Evolutionary conservation across 2,797 vertebrate genomes (phyloP).

Genomic region (Gouania willdenowi): DNA sequence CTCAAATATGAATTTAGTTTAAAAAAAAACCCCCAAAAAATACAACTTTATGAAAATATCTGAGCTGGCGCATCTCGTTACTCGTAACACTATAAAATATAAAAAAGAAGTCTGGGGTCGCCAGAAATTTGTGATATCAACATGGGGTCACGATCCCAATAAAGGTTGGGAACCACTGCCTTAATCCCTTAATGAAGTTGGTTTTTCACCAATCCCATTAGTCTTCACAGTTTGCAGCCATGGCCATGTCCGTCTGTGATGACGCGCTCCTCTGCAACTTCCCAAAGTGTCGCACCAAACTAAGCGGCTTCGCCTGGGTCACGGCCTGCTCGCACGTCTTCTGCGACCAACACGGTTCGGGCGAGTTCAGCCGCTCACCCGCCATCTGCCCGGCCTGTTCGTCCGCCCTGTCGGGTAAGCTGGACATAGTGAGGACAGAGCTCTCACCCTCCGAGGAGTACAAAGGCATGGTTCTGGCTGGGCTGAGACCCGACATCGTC

Average conservation of each 20-base stretch:
- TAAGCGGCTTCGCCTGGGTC: slow-evolving; percentile 85
- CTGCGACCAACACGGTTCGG: slow-evolving; percentile 87
- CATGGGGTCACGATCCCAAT: no score
- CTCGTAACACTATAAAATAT: no score
- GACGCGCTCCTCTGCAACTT: slow-evolving; percentile 86
- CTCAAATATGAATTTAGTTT: no score
- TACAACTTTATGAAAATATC: no score
- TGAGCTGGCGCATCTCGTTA: no score
- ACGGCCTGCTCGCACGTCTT: slow-evolving; percentile 89
- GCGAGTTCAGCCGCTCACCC: slow-evolving; percentile 83
- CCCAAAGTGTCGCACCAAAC: slow-evolving; percentile 80
- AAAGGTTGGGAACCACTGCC: no score
- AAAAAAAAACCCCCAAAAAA: no score
- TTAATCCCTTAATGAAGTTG: background rate
- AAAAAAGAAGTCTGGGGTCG: no score
- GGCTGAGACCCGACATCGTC: slow-evolving; percentile 82
- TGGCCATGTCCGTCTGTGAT: slow-evolving; percentile 74
- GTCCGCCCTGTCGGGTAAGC: slow-evolving; percentile 83
- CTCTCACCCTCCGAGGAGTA: slow-evolving; percentile 85
- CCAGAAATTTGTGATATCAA: no score
- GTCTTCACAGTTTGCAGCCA: slow-evolving; percentile 10
- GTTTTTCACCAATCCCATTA: background rate
- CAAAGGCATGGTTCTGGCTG: slow-evolving; percentile 87
- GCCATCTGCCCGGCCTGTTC: slow-evolving; percentile 86
- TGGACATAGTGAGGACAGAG: slow-evolving; percentile 87